phyloP scores from a whole-genome alignment of 2,797 vertebrate species.

The Aphelocoma californica region DNA sequence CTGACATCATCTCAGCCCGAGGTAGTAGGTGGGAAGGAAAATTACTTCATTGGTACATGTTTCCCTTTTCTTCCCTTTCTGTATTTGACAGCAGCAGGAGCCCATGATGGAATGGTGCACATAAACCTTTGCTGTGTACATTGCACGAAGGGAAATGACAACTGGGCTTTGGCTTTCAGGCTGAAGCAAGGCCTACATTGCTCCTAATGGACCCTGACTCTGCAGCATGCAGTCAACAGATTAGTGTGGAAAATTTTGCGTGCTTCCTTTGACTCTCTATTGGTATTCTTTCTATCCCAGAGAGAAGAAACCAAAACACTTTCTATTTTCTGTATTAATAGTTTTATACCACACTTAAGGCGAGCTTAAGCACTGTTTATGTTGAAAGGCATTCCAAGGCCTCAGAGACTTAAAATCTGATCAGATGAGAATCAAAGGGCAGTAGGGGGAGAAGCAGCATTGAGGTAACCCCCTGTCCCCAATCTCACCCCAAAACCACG shows the following conservation, averaged over 20 bases:
- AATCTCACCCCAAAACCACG: neutral
- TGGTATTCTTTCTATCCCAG: neutral
- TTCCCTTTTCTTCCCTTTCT: neutral
- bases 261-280: neutral
- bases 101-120: accelerated
- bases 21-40: neutral
- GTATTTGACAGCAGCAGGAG: neutral
- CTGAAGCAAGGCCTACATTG: neutral
- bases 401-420: neutral
- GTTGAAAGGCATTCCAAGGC: neutral
- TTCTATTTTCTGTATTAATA: neutral
- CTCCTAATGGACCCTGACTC: neutral
- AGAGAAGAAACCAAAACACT: neutral
- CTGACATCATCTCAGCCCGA: slow-evolving; percentile 13
- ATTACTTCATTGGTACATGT: neutral
- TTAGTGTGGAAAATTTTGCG: neutral
- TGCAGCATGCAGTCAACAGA: neutral
- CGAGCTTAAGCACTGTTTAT: neutral
- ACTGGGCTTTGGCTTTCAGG: neutral
- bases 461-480: neutral
- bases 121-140: neutral
- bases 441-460: neutral
- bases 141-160: neutral
- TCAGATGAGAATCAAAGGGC: neutral
- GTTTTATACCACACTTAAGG: neutral